Percentiles rank a stretch among this genome's conserved stretches.
These are phyloP conservation scores for Meloe dianella DNA, from an alignment of 2,888 invertebrate species.

Conservation along the genomic window DNA sequence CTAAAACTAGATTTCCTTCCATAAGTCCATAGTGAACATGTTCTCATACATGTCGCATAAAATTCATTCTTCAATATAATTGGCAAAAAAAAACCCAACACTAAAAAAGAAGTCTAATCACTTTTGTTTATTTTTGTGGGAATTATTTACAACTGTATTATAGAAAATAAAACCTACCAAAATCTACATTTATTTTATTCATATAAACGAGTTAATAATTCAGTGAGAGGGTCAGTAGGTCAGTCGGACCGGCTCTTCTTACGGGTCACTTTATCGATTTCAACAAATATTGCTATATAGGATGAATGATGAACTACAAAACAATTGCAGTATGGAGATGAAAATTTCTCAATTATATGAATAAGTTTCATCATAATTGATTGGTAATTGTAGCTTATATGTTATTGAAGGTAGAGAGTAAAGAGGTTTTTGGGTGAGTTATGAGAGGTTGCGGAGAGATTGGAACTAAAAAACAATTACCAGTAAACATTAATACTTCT, in stretches of 20 bases:
- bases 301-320: too few species aligned
- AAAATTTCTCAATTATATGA: too few species aligned
- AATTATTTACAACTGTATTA: background rate
- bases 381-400: too few species aligned
- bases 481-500: too few species aligned
- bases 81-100: background rate
- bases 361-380: too few species aligned
- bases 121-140: background rate
- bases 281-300: background rate
- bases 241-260: background rate
- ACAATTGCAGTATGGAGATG: background rate
- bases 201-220: background rate
- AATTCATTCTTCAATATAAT: background rate
- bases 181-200: background rate
- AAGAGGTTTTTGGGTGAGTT: too few species aligned
- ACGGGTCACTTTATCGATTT: background rate
- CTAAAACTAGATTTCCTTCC: background rate
- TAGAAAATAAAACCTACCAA: background rate
- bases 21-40: background rate
- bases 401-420: too few species aligned
- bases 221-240: conserved; percentile 4
- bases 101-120: background rate
- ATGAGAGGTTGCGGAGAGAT: too few species aligned
- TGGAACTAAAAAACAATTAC: too few species aligned
- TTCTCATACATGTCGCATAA: background rate